Percentiles rank a stretch among this genome's conserved stretches.
These are phyloP conservation scores for Heliconius sara DNA, from an alignment of 2,888 invertebrate genomes.

Conservation along the genomic window DNA sequence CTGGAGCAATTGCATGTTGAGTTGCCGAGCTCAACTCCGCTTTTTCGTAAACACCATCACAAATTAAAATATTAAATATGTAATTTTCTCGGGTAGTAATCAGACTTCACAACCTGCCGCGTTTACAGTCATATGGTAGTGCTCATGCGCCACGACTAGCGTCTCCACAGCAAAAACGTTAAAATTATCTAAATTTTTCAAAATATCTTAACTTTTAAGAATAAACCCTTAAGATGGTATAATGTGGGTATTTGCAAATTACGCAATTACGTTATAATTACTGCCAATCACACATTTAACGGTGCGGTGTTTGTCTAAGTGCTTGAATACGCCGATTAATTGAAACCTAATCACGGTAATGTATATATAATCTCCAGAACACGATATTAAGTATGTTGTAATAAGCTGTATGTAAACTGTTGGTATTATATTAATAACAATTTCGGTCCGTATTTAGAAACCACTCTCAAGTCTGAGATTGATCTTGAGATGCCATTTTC, in stretches of 20 bases:
- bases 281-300: constrained; percentile 17
- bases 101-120: too few species aligned
- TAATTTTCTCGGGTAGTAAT: too few species aligned
- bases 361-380: constrained; percentile 19
- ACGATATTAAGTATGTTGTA: background rate
- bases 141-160: too few species aligned
- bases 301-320: constrained; percentile 28
- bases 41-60: too few species aligned
- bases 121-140: too few species aligned
- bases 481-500: too few species aligned
- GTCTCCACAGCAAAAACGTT: fast-evolving
- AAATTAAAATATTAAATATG: too few species aligned
- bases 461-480: too few species aligned
- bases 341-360: constrained; percentile 38
- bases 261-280: constrained; percentile 20
- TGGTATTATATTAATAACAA: background rate
- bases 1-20: too few species aligned
- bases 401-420: background rate
- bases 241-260: constrained; percentile 16
- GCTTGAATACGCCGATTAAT: constrained; percentile 34
- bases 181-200: background rate
- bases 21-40: too few species aligned
- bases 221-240: background rate
- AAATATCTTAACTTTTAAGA: background rate
- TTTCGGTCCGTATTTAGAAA: background rate